Evolutionary conservation across 2,797 vertebrate species (phyloP), one percentile per base, ranked within the genome.

Genomic region (Aldrovandia affinis): DNA sequence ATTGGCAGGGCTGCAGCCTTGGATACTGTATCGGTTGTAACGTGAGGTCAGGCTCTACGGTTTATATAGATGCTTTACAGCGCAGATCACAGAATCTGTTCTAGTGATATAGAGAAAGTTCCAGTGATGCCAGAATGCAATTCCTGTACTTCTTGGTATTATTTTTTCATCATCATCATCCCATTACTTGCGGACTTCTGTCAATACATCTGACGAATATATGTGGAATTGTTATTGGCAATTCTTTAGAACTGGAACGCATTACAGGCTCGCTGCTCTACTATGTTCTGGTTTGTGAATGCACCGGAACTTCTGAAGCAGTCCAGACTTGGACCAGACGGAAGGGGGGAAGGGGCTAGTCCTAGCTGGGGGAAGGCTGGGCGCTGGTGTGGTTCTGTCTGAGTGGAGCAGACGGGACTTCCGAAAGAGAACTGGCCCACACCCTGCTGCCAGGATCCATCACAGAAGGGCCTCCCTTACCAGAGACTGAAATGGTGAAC

Each of bases 401-500:
- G 36, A 39, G 22, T 14, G 20, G 33, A 73, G 14, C 2, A 33
- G 12, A 33, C 7, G 63, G 18, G 33, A 15, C 68, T 18, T 22
- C 10, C 9, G 42, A 77, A 47, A 44, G 73, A 44, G 30, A 36
- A 70, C 20, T 39, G 50, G 44, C 39, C 68, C 47, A 63, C 81
- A 68, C 28, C 42, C 12, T 36, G 36, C 68, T 42, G 33, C 68
- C 68, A 73, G 1, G 33, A 39, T 5, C 68, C 68, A 39, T 7
- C 28, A 33, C 8, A 20, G 68, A 73, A 15, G 20, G 15, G 8
- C 28, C 61, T 65, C 78, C 12, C 8, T 54, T 54, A 55, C 78
- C n/a, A 54, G 30, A 33, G 83, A 85, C 86, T 92, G 57, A 89
- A 86, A 84, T 84, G 81, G 93, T 90, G 83, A 20, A 28, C 70